Evolutionary conservation across 2,888 invertebrate genomes (phyloP), one percentile per base, ranked within the genome.

Genomic region (Halictus quadricinctus): DNA sequence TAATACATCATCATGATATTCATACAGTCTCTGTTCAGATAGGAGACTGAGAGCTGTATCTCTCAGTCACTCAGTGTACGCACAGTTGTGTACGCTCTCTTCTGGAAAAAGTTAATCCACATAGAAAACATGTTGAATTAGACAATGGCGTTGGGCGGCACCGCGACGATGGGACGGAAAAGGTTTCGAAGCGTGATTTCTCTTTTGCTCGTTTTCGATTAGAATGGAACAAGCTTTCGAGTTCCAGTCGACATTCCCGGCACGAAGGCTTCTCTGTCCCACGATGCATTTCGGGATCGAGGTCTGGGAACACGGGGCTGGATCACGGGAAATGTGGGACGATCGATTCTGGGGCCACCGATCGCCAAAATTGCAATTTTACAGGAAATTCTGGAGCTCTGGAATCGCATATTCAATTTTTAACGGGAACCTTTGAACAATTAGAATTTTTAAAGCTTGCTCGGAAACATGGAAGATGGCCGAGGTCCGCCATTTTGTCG

Each of bases 31-130:
- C 92, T 93, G 92, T 93, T 93, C 92, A 93, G 92, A 91, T 92
- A 93, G 64, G 64, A 64, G 91, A 91, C 90, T 93, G 91, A 90
- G 91, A 91, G 89, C 90, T 90, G 91, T 92, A 90, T 93, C 91
- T 92, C 92, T 90, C 92, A 92, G 91, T 91, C 93, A 93, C 15
- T 64, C 93, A 93, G 93, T 93, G 92, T 92, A 93, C 91, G 91
- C 91, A 91, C 84, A 91, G 91, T 90, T 90, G 92, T 90, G 88
- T 84, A 88, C 86, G 88, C 82, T 89, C 91, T 90, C 90, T 93
- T 94, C 94, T 94, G 94, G 91, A 94, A 94, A 94, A 93, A 94
- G 93, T 94, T 94, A 94, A 94, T 94, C 94, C 94, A 94, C 94
- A 94, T 93, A 94, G 93, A 94, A 93, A 91, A 91, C 90, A 93